Evolutionary conservation across 1,140 invertebrate genomes (phyloP).

Genomic region (Galleria mellonella): DNA sequence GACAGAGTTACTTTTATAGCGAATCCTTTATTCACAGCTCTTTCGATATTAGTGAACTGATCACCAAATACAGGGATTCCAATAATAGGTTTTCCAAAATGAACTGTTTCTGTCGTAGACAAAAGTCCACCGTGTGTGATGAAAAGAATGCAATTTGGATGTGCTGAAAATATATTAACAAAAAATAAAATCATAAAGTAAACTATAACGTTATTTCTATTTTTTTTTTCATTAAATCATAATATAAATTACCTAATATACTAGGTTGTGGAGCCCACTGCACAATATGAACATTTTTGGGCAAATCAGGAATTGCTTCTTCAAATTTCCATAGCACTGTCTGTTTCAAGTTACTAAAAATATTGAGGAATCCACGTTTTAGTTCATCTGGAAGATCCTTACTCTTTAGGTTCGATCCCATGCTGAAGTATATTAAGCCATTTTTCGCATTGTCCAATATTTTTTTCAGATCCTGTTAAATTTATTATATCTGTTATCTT

Average conservation of each 20-base stretch:
- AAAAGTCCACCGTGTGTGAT: slow-evolving; percentile 82
- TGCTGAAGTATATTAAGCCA: slow-evolving; percentile 77
- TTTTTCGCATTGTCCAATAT: slow-evolving; percentile 72
- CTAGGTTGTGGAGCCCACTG: slow-evolving; percentile 79
- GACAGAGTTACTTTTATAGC: slow-evolving; percentile 43
- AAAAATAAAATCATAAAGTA: background rate
- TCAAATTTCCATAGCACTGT: slow-evolving; percentile 51
- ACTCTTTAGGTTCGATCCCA: slow-evolving; percentile 76
- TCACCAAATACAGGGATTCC: slow-evolving; percentile 81
- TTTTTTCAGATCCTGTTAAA: slow-evolving; percentile 45
- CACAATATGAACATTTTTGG: slow-evolving; percentile 33
- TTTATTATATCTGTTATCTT: background rate
- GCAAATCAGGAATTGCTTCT: slow-evolving; percentile 22
- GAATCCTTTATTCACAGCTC: slow-evolving; percentile 53
- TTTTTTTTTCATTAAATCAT: too few relatives aligned
- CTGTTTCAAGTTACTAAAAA: slow-evolving; percentile 31
- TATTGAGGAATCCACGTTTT: slow-evolving; percentile 18
- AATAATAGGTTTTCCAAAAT: slow-evolving; percentile 79
- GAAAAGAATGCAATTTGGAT: slow-evolving; percentile 78
- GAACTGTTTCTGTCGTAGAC: slow-evolving; percentile 79
- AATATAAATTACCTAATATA: slow-evolving; percentile 68
- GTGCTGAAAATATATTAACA: slow-evolving; percentile 70
- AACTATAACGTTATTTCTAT: too few relatives aligned
- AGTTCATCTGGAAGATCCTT: slow-evolving; percentile 19
- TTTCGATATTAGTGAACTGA: slow-evolving; percentile 74